Evolutionary conservation across 2,888 invertebrate species (phyloP).

Genomic region (Eristalis tenax): DNA sequence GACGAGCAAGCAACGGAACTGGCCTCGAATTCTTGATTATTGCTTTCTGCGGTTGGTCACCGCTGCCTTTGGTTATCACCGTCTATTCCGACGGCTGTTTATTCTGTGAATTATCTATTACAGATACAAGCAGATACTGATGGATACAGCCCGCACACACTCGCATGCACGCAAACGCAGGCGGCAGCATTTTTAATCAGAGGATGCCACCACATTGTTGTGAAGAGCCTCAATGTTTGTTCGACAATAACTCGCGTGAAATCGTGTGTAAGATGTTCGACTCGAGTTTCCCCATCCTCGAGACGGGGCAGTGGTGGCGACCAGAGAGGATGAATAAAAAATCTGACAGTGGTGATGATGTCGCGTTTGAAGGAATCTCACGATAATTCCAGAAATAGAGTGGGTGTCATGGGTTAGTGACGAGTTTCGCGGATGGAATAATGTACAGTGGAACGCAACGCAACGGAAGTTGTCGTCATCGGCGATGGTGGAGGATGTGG

Average conservation of each 20-base stretch:
- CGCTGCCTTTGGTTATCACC: background rate
- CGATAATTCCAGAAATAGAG: background rate
- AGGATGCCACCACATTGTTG: background rate
- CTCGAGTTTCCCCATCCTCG: too few relatives aligned
- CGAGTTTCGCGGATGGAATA: background rate
- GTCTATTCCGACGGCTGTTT: background rate
- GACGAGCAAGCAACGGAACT: constrained; percentile 44
- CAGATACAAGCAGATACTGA: background rate
- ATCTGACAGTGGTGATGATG: background rate
- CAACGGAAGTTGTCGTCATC: background rate
- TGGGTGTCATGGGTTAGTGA: background rate
- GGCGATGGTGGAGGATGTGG: background rate
- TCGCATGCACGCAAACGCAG: background rate
- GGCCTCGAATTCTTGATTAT: constrained; percentile 64
- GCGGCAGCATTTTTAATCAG: background rate
- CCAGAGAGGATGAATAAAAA: background rate
- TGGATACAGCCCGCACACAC: background rate
- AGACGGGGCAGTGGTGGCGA: background rate
- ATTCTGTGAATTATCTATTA: constrained; percentile 1
- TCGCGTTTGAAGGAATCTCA: background rate
- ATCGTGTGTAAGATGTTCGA: background rate
- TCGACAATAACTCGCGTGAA: background rate
- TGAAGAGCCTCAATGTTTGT: background rate
- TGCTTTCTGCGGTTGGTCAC: constrained; percentile 66
- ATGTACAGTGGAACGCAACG: background rate